phyloP scores from a whole-genome alignment of 1,140 invertebrate genomes.

The Lineus longissimus region DNA sequence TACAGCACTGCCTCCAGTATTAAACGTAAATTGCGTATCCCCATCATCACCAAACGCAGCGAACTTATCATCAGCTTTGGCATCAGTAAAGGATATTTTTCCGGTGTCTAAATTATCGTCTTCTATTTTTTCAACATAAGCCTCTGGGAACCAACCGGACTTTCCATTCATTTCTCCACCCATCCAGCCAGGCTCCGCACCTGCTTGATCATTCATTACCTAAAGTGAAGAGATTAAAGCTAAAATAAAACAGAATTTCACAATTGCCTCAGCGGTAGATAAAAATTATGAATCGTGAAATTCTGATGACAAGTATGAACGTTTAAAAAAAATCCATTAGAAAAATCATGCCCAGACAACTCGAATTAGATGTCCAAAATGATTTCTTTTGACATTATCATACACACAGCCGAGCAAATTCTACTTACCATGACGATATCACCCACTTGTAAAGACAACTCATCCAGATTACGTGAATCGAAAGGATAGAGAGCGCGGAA shows the following conservation, averaged over 20 bases:
- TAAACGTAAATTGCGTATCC: no score
- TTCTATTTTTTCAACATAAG: constrained; percentile 69
- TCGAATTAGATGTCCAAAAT: no score
- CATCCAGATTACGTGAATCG: constrained; percentile 85
- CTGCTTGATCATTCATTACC: constrained; percentile 77
- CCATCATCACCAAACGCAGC: no score
- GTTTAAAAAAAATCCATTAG: background rate
- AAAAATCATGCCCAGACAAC: no score
- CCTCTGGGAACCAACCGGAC: constrained; percentile 96
- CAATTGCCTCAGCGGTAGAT: background rate
- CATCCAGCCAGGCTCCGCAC: constrained; percentile 91
- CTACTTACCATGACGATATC: constrained; percentile 79
- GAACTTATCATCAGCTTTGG: no score
- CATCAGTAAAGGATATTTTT: no score
- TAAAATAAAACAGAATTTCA: background rate
- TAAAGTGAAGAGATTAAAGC: constrained; percentile 35
- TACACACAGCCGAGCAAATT: no score
- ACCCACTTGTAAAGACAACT: constrained; percentile 89
- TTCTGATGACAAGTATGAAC: background rate
- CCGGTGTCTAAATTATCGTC: constrained; percentile 12
- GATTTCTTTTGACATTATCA: no score
- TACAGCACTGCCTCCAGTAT: no score
- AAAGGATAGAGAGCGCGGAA: constrained; percentile 94
- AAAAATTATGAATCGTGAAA: background rate
- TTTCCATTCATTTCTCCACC: constrained; percentile 79